A percentile compares a stretch with the other conserved stretches of the same genome.
Conservation (phyloP, 2,797 vertebrate genomes). For the Holocentrus rufus region DNA sequence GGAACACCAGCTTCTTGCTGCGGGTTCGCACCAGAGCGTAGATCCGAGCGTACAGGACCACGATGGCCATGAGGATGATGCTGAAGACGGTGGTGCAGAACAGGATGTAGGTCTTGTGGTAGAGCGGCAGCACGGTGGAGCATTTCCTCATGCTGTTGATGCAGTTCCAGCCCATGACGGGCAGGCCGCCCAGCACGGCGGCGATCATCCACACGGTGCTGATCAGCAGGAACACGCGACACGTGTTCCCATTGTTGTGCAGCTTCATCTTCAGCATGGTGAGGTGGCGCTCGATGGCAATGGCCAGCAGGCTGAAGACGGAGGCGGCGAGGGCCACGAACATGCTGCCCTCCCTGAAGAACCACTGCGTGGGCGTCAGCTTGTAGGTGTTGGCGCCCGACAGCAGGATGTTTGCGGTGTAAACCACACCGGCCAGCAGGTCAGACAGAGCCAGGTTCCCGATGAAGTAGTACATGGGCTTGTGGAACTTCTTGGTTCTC, state of each 20-base stretch:
- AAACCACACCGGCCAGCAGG: conserved; percentile 93
- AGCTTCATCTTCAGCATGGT: conserved; percentile 92
- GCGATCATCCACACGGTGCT: too few relatives aligned
- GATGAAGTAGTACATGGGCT: conserved; percentile 99
- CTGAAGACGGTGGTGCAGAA: conserved; percentile 88
- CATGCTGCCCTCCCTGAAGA: conserved; percentile 96
- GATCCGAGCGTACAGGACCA: conserved; percentile 88
- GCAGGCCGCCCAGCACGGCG: conserved; percentile 87
- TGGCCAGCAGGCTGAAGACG: conserved; percentile 89
- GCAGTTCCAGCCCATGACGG: conserved; percentile 91
- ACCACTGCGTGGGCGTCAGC: conserved; percentile 93
- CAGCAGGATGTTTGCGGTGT: conserved; percentile 93
- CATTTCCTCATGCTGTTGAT: conserved; percentile 84
- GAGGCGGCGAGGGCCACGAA: conserved; percentile 93
- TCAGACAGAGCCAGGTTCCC: conserved; percentile 98
- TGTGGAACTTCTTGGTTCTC: conserved; percentile 99
- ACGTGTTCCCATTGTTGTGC: conserved; percentile 92
- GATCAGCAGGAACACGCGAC: conserved; percentile 89
- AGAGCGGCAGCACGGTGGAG: conserved; percentile 90
- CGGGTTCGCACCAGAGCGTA: too few relatives aligned
- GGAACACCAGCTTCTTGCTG: too few relatives aligned
- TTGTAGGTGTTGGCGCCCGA: conserved; percentile 94
- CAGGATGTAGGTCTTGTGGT: conserved; percentile 89
- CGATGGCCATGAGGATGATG: conserved; percentile 85
- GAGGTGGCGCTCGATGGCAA: conserved; percentile 91